Evolutionary conservation across 2,113 vertebrate species (phyloP).

Genomic region (Apus apus): DNA sequence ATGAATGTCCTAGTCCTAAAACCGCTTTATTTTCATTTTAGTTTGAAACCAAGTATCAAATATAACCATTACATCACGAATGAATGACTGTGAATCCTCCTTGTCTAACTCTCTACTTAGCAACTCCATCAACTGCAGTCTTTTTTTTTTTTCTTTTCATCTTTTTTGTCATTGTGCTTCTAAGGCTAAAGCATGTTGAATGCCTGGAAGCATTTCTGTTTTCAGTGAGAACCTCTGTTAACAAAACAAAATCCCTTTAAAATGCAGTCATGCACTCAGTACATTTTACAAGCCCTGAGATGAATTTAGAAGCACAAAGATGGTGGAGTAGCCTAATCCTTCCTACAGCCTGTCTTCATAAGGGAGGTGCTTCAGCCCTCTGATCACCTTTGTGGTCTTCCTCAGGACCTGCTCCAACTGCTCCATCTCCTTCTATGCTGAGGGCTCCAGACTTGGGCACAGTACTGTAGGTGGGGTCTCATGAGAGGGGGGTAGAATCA

Average conservation of each 20-base stretch:
- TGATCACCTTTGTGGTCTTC: no score
- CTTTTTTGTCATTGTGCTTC: not conserved
- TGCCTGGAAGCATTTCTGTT: not conserved
- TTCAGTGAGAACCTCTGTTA: not conserved
- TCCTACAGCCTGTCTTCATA: not conserved
- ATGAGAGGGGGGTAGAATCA: no score
- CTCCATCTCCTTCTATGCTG: no score
- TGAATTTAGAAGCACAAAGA: conserved; percentile 61
- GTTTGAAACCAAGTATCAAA: not conserved
- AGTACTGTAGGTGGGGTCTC: no score
- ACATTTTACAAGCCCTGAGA: conserved; percentile 45
- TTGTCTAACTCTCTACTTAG: not conserved
- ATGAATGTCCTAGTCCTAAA: not conserved
- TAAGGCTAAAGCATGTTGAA: not conserved
- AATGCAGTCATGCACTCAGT: conserved; percentile 24
- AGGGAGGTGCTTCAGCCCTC: no score
- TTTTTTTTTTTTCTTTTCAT: not conserved
- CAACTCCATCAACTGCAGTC: not conserved
- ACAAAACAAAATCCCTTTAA: conserved; percentile 10
- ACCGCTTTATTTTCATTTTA: not conserved
- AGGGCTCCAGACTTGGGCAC: no score
- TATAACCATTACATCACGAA: not conserved
- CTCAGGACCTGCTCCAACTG: no score
- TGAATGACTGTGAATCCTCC: not conserved
- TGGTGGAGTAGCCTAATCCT: conserved; percentile 42